Evolutionary conservation across 2,888 invertebrate species (phyloP).

Genomic region (Hymenopus coronatus): DNA sequence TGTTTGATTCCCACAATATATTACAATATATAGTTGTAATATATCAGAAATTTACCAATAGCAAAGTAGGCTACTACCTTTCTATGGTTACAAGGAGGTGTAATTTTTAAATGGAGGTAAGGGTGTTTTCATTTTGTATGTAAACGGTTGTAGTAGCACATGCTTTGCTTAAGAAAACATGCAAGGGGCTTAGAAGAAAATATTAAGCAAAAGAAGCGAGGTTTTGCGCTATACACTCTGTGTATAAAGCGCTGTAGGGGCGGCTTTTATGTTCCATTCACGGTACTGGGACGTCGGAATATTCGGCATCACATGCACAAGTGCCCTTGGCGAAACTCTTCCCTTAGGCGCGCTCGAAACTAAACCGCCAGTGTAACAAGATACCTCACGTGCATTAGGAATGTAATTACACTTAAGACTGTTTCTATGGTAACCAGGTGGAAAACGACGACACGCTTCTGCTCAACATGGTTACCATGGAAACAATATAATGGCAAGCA

Average conservation of each 20-base stretch:
- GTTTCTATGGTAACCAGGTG: neutral
- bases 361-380: no score
- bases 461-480: no score
- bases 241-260: neutral
- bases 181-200: neutral
- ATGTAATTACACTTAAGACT: neutral
- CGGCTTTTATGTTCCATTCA: neutral
- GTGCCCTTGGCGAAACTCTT: neutral
- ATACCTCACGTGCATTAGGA: no score
- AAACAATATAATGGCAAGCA: no score
- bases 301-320: neutral
- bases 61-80: neutral
- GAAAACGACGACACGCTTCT: neutral
- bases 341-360: neutral
- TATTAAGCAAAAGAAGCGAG: neutral
- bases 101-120: neutral
- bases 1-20: no score
- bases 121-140: neutral
- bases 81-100: neutral
- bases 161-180: neutral
- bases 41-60: no score
- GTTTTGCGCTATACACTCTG: neutral
- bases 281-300: neutral
- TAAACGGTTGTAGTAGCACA: neutral
- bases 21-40: no score